A percentile compares a stretch with the other conserved stretches of the same genome.
phyloP scores from a whole-genome alignment of 2,797 vertebrate genomes.

The Sebastes nivosus region DNA sequence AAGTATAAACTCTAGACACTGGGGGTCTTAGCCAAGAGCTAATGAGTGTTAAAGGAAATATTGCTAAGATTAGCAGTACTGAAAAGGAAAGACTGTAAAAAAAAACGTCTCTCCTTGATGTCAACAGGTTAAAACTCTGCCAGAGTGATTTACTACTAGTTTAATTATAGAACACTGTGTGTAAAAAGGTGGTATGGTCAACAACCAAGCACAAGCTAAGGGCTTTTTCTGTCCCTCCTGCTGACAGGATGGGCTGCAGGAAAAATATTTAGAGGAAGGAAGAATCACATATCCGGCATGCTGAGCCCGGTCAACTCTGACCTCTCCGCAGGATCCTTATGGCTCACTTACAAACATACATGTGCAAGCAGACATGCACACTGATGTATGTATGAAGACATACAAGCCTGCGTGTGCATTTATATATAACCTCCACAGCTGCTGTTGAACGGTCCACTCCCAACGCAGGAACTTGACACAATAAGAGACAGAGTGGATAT shows the following conservation, averaged over 20 bases:
- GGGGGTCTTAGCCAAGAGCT: not conserved
- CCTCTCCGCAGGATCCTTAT: conserved; percentile 51
- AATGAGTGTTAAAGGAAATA: not conserved
- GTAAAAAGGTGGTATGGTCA: conserved; percentile 14
- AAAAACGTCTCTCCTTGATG: not conserved
- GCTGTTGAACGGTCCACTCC: conserved; percentile 76
- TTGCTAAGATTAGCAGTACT: not conserved
- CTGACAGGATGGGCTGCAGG: conserved; percentile 77
- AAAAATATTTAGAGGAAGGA: conserved; percentile 82
- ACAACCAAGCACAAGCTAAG: conserved; percentile 13
- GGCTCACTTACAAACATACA: conserved; percentile 31
- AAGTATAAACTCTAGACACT: not conserved
- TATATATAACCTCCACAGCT: conserved; percentile 84
- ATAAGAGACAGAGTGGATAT: conserved; percentile 42
- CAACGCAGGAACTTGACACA: conserved; percentile 72
- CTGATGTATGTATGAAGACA: conserved; percentile 34
- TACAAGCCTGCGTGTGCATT: conserved; percentile 52
- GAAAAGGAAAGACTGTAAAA: not conserved
- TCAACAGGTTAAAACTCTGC: not conserved
- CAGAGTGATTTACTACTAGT: not conserved
- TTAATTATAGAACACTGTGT: conserved; percentile 12
- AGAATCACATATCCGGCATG: conserved; percentile 66
- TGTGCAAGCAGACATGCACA: conserved; percentile 30
- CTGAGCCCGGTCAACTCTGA: conserved; percentile 66
- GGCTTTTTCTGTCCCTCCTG: conserved; percentile 67